Percentiles rank a stretch among this genome's conserved stretches.
Conservation (phyloP, 2,888 invertebrate species). For the Eilema griseolum region DNA sequence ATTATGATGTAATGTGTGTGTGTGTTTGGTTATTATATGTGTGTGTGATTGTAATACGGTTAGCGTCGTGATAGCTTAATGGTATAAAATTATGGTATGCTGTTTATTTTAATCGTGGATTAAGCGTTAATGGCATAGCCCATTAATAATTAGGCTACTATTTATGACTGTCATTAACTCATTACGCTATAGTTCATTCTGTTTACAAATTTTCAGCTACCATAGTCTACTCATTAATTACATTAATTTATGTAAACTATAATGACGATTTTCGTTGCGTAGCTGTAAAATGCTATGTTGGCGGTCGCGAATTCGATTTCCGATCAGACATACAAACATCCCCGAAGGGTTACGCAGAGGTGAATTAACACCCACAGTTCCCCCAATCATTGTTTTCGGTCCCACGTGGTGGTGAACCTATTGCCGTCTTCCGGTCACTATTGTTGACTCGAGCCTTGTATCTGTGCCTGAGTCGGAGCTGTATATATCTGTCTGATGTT, state of each 20-base stretch:
- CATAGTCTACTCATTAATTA: not conserved
- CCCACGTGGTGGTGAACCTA: no score
- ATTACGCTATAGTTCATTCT: not conserved
- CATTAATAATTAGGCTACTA: not conserved
- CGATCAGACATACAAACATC: no score
- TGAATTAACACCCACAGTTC: no score
- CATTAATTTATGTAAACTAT: not conserved
- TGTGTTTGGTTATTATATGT: slow-evolving; percentile 7
- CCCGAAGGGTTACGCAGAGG: no score
- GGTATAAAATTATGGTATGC: slow-evolving; percentile 21
- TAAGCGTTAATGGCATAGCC: not conserved
- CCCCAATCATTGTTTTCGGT: no score
- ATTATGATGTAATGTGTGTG: slow-evolving; percentile 7
- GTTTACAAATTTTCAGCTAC: not conserved
- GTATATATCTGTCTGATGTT: no score
- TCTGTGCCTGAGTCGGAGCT: no score
- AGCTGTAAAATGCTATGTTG: not conserved
- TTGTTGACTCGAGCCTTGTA: no score
- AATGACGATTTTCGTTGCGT: not conserved
- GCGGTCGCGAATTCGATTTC: not conserved
- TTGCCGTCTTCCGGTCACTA: no score
- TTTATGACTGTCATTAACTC: not conserved
- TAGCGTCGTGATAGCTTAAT: slow-evolving; percentile 5
- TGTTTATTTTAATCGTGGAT: slow-evolving; percentile 7
- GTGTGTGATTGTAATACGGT: not conserved